Evolutionary conservation across 1,140 invertebrate species (phyloP), one percentile per base, ranked within the genome.

Genomic region (Geopemphigus sp.): DNA sequence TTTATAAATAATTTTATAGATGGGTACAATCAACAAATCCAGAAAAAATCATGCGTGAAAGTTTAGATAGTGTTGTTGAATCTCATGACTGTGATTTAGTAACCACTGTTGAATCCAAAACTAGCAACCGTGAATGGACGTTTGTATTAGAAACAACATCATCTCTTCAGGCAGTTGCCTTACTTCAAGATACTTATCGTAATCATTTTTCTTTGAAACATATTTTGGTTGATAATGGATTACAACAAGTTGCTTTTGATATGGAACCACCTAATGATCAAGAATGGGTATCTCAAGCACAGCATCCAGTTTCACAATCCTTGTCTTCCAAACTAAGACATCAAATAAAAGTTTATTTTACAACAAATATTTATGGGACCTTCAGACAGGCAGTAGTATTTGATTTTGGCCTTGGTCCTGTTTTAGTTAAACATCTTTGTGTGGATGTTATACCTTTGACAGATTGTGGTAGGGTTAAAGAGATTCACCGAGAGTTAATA

Each of bases 371-470:
- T 80, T 94, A 92, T 84, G 93, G 93, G 32, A 94, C 92, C 5
- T 95, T 94, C 83, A 87, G 91, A 1, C 93, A 95, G 84, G 89
- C 91, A 1, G 85, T 95, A 8, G 89, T 94, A 0, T 93, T 95
- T 85, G 92, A 93, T 84, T 92, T 94, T 85, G 91, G 91, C 1
- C 85, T 84, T 56, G 90, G 92, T 72, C 92, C 93, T 0, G 88
- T 92, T 50, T 83, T 94, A 1, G 88, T 91, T 12, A 88, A 90
- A 83, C 90, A 92, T 83, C 84, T 95, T 17, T 93, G 92, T 83
- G 90, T 94, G 10, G 93, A 95, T 83, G 92, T 93, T 12, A 86
- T 92, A 15, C 91, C 92, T 1, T 87, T 89, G 0, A 87, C 89
- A 14, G 92, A 94, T 84, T 86, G 90, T 0, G 88, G 90, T 72